Base-by-base conservation (phyloP, 2,797 vertebrate genomes). In the Parauchenoglanis ngamensis region DNA sequence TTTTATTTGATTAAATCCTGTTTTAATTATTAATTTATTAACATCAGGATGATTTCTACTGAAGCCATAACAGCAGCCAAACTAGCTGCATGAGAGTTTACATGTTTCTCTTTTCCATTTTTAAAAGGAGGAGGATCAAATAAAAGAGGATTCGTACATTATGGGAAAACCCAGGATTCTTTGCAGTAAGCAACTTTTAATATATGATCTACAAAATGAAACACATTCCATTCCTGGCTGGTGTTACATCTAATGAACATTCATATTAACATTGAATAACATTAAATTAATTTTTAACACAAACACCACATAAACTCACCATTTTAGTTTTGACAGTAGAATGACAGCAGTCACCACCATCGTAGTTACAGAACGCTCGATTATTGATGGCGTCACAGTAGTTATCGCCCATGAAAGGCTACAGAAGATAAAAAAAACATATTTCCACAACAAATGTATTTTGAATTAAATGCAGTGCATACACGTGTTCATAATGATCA, bases 301-400 rank as follows among this genome's bases (percentile, higher is more conserved):
- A 46, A 85, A 44, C 31, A 11, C 40, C n/a, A n/a, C 35, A n/a
- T 81, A 54, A 52, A 72, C 88, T 87, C 54, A 91, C 98, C 97
- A 97, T 98, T 95, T 98, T 99, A 89, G 97, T 98, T 94, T 98
- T 99, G 92, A 98, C 98, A 8, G 98, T 99, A 83, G 98, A 98
- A 88, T 97, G 95, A 3, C 98, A 99, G 95, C 98, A 99, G 90
- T 99, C 98, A 81, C 98, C 98, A 79, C 98, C 98, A 21, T 99
- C 98, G 0, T 99, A 99, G 94, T 97, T 97, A 92, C 98, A 99
- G 95, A 99, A 99, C 88, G 98, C 98, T 95, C 98, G 94, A 93
- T 99, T 99, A 96, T 99, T 99, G 93, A 97, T 94, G 80, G 96
- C 94, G 89, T 99, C 98, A 91, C 98, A 99, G 95, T 99, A 99